Evolutionary conservation across 2,113 vertebrate genomes (phyloP).

Genomic region (Amia ocellicauda): DNA sequence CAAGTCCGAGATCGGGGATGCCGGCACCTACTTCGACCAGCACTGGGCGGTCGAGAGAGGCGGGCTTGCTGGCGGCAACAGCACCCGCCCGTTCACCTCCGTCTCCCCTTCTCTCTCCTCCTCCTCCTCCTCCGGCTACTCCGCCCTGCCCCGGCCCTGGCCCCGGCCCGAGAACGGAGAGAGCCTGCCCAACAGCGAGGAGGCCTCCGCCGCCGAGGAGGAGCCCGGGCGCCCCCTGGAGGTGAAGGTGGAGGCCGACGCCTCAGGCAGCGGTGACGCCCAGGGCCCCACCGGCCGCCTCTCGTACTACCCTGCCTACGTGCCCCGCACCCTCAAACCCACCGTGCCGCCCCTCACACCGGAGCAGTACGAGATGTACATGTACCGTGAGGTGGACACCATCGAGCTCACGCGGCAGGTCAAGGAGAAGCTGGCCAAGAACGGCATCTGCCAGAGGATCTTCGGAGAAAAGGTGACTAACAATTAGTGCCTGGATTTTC

Average conservation of each 20-base stretch:
- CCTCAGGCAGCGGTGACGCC: slow-evolving; percentile 48
- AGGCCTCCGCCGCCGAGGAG: slow-evolving; percentile 64
- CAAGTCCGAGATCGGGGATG: slow-evolving; percentile 92
- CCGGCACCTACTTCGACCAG: slow-evolving; percentile 88
- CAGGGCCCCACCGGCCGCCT: slow-evolving; percentile 57
- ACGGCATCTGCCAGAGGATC: slow-evolving; percentile 97
- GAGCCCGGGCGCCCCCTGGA: slow-evolving; percentile 70
- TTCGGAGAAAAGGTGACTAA: slow-evolving; percentile 96
- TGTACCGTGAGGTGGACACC: slow-evolving; percentile 98
- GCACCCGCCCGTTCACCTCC: slow-evolving; percentile 72
- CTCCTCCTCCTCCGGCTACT: slow-evolving; percentile 83
- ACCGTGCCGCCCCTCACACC: slow-evolving; percentile 91
- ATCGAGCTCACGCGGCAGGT: slow-evolving; percentile 92
- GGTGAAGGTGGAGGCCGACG: slow-evolving; percentile 78
- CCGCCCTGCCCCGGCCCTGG: slow-evolving; percentile 76
- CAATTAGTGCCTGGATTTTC: too few relatives aligned
- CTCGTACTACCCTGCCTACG: slow-evolving; percentile 83
- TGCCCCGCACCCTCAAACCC: slow-evolving; percentile 87
- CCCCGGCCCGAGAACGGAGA: slow-evolving; percentile 68
- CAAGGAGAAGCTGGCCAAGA: slow-evolving; percentile 98
- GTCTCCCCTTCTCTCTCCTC: slow-evolving; percentile 87
- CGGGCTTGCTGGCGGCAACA: slow-evolving; percentile 34
- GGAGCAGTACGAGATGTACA: slow-evolving; percentile 97
- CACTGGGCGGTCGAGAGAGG: slow-evolving; percentile 89
- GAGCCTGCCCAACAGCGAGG: slow-evolving; percentile 69